Conservation (phyloP, 2,113 vertebrate genomes). For the Leiothrix lutea region DNA sequence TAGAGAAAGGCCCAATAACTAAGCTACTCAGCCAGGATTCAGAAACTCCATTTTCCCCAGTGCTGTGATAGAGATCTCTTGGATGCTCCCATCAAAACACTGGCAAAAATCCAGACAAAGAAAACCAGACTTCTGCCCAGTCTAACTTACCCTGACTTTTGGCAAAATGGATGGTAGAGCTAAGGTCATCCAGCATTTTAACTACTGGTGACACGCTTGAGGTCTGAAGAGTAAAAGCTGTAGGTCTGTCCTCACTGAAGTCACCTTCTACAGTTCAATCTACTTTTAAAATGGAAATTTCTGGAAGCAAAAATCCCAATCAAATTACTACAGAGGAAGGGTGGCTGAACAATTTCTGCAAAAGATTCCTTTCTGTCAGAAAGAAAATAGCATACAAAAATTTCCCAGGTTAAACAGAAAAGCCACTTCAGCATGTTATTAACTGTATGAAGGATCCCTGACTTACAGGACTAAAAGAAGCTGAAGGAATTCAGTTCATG, state of each 20-base stretch:
- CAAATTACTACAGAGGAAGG: neutral
- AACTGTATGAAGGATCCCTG: neutral
- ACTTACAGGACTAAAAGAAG: neutral
- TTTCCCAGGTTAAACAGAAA: neutral
- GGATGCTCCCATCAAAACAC: neutral
- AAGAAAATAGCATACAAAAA: neutral
- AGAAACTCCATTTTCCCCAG: neutral
- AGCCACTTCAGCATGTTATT: neutral
- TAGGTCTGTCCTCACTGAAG: neutral
- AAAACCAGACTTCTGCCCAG: neutral
- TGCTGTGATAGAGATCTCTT: neutral
- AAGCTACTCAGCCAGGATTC: neutral
- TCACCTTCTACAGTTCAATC: neutral
- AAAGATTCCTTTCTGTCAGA: neutral
- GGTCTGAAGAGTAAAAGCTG: neutral
- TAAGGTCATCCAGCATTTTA: neutral
- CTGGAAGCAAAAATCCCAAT: neutral
- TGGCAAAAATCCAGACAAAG: neutral
- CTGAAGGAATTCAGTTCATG: neutral
- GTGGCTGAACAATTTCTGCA: neutral
- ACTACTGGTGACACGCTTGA: fast-evolving
- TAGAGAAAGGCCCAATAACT: neutral
- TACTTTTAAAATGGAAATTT: neutral
- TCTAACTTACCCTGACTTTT: neutral
- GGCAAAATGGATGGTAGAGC: neutral